phyloP scores from a whole-genome alignment of 2,888 invertebrate species.

The Parascotia fuliginaria region DNA sequence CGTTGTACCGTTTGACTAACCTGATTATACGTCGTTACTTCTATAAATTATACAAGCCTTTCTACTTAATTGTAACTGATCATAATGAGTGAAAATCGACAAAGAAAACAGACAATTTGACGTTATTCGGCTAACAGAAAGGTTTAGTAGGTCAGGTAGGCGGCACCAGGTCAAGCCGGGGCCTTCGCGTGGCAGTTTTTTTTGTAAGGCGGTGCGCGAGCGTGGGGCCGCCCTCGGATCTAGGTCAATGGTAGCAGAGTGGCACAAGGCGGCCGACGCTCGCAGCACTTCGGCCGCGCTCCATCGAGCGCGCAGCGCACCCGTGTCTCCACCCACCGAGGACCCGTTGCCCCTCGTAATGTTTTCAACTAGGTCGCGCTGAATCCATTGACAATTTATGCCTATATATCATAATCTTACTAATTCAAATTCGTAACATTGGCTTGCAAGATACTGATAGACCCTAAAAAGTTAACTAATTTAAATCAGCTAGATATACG shows the following conservation, averaged over 20 bases:
- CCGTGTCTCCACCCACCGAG: not conserved
- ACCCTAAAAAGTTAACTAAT: no score
- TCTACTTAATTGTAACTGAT: no score
- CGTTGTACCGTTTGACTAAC: no score
- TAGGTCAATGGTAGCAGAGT: conserved; percentile 65
- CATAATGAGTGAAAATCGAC: conserved; percentile 11
- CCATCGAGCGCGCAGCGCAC: conserved; percentile 25
- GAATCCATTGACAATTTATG: not conserved
- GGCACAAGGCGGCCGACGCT: conserved; percentile 28
- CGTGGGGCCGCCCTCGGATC: conserved; percentile 46
- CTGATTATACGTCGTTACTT: no score
- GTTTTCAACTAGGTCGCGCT: conserved; percentile 32
- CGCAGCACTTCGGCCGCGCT: conserved; percentile 23
- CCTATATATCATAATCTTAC: not conserved
- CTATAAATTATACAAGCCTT: no score
- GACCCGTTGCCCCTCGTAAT: conserved; percentile 17
- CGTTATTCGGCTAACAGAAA: conserved; percentile 43
- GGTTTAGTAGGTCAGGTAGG: conserved; percentile 63
- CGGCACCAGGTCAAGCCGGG: conserved; percentile 53
- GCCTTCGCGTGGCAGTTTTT: conserved; percentile 50
- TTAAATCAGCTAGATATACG: no score
- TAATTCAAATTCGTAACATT: no score
- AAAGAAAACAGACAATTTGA: conserved; percentile 14
- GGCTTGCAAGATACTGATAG: no score
- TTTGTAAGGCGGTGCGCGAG: conserved; percentile 50